Conservation (phyloP, 2,113 vertebrate genomes). For the Pogonocichla stellata region DNA sequence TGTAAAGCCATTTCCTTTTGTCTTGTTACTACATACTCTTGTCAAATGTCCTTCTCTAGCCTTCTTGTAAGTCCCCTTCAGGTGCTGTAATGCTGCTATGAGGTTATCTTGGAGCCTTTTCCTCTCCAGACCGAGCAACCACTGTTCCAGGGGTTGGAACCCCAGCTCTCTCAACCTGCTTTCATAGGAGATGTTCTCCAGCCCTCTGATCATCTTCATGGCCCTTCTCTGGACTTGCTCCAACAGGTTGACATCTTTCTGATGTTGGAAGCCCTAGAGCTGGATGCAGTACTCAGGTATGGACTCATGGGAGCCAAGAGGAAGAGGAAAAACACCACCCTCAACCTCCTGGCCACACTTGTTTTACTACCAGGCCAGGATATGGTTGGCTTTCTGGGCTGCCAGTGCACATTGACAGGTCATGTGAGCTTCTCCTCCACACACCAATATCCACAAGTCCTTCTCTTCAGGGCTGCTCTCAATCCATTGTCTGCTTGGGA, state of each 20-base stretch:
- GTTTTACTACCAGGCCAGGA: not conserved
- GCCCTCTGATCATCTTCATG: not conserved
- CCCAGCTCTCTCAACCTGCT: not conserved
- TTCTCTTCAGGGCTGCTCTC: not conserved
- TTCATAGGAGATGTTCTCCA: not conserved
- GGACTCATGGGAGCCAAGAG: not conserved
- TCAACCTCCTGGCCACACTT: not conserved
- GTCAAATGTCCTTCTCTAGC: not conserved
- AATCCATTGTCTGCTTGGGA: not conserved
- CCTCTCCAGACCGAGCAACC: too few species aligned
- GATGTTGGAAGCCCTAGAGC: not conserved
- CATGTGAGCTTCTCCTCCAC: rapidly evolving
- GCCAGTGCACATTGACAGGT: too few species aligned
- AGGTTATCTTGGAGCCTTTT: not conserved
- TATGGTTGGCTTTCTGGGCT: not conserved
- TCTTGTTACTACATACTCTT: not conserved
- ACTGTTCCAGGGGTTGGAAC: too few species aligned
- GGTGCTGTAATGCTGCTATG: not conserved
- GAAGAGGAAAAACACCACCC: not conserved
- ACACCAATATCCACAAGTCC: not conserved
- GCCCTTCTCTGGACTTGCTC: not conserved
- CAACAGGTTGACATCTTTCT: not conserved
- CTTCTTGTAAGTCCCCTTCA: not conserved
- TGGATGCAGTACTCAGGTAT: not conserved
- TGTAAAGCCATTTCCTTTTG: not conserved